Base-by-base conservation (phyloP, 1,140 invertebrate species). In the Pseudomyrmex flavicornis region DNA sequence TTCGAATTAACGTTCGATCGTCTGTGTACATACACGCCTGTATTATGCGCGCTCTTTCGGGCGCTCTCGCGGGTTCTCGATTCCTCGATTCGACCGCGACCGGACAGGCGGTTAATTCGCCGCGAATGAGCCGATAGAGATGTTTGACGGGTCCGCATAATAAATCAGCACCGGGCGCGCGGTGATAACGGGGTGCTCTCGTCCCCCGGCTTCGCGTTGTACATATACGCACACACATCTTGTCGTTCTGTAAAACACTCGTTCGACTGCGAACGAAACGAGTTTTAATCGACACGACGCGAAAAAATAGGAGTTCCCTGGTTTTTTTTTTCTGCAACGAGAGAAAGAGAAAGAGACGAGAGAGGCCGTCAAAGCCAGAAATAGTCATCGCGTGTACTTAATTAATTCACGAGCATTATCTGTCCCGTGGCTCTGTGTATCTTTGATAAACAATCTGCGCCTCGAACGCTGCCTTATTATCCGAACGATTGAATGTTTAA, bases 321-420 rank as follows among this genome's bases (percentile, higher is more conserved):
- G 4, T 26, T 26, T 26, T 26, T 26, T 65, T 72, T 65, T 48
- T 17, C 17, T 52, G 44, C 46, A 17, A 13, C 69, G 58, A 58
- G 54, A 77, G 10, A 12, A 26, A 54, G 50, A 15, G 4, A 48
- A 65, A 69, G 10, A 44, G 44, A 54, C 50, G 59, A 61, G 35
- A 5, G 35, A 35, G 9, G 12, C n/a, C 79, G 79, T 85, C 54
- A 22, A 77, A 13, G 65, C n/a, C 35, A 58, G 63, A 52, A 66
- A 61, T 52, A 61, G 48, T 84, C 10, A 52, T 69, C 68, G 46
- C 54, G 73, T 56, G 61, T 62, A 85, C 83, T 87, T 92, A 90
- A 93, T 92, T 93, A 92, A 92, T 91, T 88, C 87, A 91, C 88
- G 85, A 91, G 85, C 73, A 89, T 92, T 92, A 92, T 92, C 90